Evolutionary conservation across 2,797 vertebrate genomes (phyloP).

Genomic region (Kryptolebias ocellatus): DNA sequence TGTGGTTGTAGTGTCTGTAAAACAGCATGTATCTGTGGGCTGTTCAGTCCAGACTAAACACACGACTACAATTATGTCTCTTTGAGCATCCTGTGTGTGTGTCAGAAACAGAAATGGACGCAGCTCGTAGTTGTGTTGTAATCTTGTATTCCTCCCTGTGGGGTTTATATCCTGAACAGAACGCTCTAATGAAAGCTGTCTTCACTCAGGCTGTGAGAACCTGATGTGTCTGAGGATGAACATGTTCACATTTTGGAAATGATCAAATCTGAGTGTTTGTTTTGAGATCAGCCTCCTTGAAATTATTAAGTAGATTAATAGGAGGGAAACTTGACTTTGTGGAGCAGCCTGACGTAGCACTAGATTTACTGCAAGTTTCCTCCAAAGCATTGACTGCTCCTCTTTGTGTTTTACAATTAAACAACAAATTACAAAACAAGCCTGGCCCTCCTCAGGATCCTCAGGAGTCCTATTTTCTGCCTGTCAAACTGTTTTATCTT

Average conservation of each 20-base stretch:
- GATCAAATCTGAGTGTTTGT: too few relatives aligned
- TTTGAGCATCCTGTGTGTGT: background rate
- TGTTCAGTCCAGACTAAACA: constrained; percentile 37
- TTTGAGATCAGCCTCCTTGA: background rate
- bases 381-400: background rate
- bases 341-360: background rate
- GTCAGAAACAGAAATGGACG: background rate
- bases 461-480: too few relatives aligned
- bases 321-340: background rate
- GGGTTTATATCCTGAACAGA: constrained; percentile 46
- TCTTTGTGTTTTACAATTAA: background rate
- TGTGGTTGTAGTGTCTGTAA: background rate
- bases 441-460: too few relatives aligned
- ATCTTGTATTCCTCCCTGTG: constrained; percentile 49
- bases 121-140: constrained; percentile 27
- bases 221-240: too few relatives aligned
- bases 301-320: background rate
- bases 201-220: background rate
- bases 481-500: too few relatives aligned
- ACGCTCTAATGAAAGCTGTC: constrained; percentile 46
- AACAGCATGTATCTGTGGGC: constrained; percentile 17
- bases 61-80: constrained; percentile 17
- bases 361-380: background rate
- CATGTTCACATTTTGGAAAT: too few relatives aligned
- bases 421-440: too few relatives aligned